A percentile compares a stretch with the other conserved stretches of the same genome.
phyloP scores from a whole-genome alignment of 2,888 invertebrate genomes.

The Eilema griseolum region DNA sequence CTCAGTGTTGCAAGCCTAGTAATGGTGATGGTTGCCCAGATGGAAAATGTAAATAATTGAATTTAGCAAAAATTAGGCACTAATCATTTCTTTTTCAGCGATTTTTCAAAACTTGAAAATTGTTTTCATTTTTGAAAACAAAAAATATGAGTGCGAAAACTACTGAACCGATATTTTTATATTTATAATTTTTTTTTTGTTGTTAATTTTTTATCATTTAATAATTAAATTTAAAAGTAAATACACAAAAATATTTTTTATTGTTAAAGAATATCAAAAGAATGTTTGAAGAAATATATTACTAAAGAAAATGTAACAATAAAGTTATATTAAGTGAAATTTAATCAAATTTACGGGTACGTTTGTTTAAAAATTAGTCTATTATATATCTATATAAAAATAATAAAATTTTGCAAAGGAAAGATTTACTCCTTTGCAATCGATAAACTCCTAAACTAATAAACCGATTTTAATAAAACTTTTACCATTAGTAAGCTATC shows the following conservation, averaged over 20 bases:
- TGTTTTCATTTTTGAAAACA: constrained; percentile 6
- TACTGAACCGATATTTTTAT: constrained; percentile 18
- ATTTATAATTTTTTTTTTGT: background rate
- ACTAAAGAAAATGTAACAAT: constrained; percentile 27
- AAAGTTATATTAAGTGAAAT: constrained; percentile 12
- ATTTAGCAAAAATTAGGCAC: constrained; percentile 39
- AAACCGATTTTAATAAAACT: too few species aligned
- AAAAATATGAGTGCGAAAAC: background rate
- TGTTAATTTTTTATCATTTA: constrained; percentile 1
- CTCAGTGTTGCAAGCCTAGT: constrained; percentile 41
- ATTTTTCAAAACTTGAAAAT: constrained; percentile 20
- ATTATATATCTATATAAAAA: too few species aligned
- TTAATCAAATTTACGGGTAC: constrained; percentile 30
- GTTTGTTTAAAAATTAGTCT: background rate
- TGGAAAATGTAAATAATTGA: constrained; percentile 41
- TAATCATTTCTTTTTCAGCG: constrained; percentile 58
- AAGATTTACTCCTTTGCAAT: too few species aligned
- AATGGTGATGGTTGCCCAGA: constrained; percentile 54
- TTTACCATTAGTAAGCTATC: too few species aligned
- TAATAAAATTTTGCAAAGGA: too few species aligned
- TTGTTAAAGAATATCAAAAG: constrained; percentile 6
- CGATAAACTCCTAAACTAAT: too few species aligned
- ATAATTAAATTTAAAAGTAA: background rate
- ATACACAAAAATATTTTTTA: background rate
- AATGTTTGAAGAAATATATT: constrained; percentile 22